Percentiles rank a stretch among this genome's conserved stretches.
Evolutionary conservation across 2,113 vertebrate genomes (phyloP).

Genomic region (Microtus montanus): DNA sequence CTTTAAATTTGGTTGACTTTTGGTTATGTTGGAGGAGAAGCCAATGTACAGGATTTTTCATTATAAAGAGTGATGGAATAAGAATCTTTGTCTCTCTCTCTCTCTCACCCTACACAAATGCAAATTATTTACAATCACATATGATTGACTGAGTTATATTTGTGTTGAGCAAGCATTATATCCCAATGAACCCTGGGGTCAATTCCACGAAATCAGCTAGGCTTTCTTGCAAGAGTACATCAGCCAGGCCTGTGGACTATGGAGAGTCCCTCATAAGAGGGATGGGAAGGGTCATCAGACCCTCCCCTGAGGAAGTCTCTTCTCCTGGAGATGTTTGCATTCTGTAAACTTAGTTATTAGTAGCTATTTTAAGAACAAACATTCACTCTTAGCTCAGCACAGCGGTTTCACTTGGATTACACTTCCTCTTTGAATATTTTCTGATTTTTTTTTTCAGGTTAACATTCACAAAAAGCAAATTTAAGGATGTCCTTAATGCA

Average conservation of each 20-base stretch:
- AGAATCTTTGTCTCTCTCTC: not conserved
- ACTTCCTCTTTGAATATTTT: conserved; percentile 47
- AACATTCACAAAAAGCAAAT: conserved; percentile 62
- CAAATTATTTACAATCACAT: conserved; percentile 7
- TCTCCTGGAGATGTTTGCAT: not conserved
- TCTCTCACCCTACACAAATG: not conserved
- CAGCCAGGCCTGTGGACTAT: not conserved
- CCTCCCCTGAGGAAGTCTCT: no score
- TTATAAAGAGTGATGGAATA: not conserved
- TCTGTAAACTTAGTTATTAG: conserved; percentile 61
- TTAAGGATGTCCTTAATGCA: conserved; percentile 76
- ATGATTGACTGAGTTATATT: not conserved
- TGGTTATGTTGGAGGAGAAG: conserved; percentile 16
- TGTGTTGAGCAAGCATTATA: not conserved
- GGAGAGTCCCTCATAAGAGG: not conserved
- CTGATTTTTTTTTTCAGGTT: conserved; percentile 28
- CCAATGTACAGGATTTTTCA: not conserved
- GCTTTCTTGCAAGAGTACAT: not conserved
- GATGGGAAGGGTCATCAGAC: not conserved
- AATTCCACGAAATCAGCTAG: not conserved
- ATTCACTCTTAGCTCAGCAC: conserved; percentile 22
- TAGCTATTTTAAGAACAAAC: conserved; percentile 58
- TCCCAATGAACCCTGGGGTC: not conserved
- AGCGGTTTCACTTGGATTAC: conserved; percentile 34
- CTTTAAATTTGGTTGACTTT: conserved; percentile 30